Base-by-base conservation (phyloP, 2,888 invertebrate species). In the Pyrocoelia pectoralis region DNA sequence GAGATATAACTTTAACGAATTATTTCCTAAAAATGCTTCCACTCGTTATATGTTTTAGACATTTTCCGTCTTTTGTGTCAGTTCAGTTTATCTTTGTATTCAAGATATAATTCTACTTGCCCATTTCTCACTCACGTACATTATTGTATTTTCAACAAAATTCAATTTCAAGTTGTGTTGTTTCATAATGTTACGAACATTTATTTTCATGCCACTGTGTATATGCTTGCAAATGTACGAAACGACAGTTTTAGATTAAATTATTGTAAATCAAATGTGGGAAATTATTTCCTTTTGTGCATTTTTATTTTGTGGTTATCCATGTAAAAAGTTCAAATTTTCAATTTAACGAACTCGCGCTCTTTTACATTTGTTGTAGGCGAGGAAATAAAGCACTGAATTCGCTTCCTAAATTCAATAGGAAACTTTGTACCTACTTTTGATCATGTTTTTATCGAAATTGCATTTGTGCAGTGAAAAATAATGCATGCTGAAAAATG, bases 61-160 rank as follows among this genome's bases (percentile, higher is more conserved):
- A 17, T 46, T 18, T 46, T 17, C 46, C 15, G 46, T 46, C 46
- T 46, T 46, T 46, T 46, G 46, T 46, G 46, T 46, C 46, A 46
- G 46, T 17, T 46, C 46, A 46, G 46, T 46, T 46, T 46, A 46
- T 46, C 46, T 46, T 46, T 46, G 46, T 46, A 46, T 46, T 46
- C 46, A 46, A 46, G 46, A 46, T 46, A 46, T 46, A 46, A 46
- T 46, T 46, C 46, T 46, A 46, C 46, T 46, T 46, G 46, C 46
- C 46, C 46, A 46, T 46, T 46, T 46, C 46, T 46, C 46, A 46
- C 46, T 46, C 46, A 46, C 46, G 46, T 46, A 46, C 17, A 46
- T 46, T 46, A 46, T 46, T 46, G 46, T 46, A 17, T 46, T 46
- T 46, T 46, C 46, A 46, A 46, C 46, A 46, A 17, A 46, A 46